Conservation (phyloP, 1,140 invertebrate species). For the Plutomurus gul region DNA sequence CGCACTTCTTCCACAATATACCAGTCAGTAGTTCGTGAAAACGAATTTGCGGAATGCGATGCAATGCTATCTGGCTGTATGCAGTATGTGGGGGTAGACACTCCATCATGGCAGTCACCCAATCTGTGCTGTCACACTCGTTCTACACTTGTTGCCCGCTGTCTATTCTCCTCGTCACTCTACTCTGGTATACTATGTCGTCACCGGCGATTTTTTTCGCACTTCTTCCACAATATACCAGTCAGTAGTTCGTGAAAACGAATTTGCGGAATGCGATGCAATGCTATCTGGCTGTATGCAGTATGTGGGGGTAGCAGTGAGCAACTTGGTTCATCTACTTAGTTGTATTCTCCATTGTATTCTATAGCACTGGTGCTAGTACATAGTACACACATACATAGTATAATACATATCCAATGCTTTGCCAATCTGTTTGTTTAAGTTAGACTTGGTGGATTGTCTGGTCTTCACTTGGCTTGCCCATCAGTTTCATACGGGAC, state of each 20-base stretch:
- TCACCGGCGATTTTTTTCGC: no score
- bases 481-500: slow-evolving; percentile 31
- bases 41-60: slow-evolving; percentile 50
- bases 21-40: slow-evolving; percentile 28
- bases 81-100: slow-evolving; percentile 38
- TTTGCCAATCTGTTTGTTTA: not conserved
- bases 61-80: not conserved
- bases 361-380: no score
- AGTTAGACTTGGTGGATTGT: not conserved
- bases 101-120: not conserved
- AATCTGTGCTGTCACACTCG: no score
- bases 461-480: not conserved
- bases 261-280: slow-evolving; percentile 48
- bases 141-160: not conserved
- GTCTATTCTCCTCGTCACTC: not conserved
- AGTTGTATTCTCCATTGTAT: no score
- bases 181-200: not conserved
- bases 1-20: slow-evolving; percentile 34
- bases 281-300: not conserved
- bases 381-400: not conserved
- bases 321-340: no score
- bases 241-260: slow-evolving; percentile 36
- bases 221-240: slow-evolving; percentile 22
- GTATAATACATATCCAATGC: not conserved
- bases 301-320: slow-evolving; percentile 37